A percentile compares a stretch with the other conserved stretches of the same genome.
Conservation (phyloP, 2,888 invertebrate genomes). For the Phlogophora meticulosa region DNA sequence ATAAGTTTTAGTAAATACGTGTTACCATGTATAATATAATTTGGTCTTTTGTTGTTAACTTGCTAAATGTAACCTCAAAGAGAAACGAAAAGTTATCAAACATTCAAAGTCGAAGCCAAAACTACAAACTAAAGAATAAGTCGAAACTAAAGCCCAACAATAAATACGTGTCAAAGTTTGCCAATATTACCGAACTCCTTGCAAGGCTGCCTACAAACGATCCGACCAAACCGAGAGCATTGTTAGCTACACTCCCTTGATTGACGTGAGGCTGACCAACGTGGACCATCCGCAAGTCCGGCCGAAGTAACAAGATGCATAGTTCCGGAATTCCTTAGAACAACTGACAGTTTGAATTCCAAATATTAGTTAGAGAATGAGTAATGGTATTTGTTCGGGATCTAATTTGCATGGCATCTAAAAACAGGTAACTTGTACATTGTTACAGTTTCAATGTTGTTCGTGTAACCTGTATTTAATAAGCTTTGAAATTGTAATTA, state of each 20-base stretch:
- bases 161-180: constrained; percentile 63
- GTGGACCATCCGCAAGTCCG: constrained; percentile 76
- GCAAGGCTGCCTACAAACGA: constrained; percentile 55
- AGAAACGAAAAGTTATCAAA: constrained; percentile 34
- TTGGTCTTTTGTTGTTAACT: background rate
- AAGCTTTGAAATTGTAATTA: background rate
- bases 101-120: constrained; percentile 28
- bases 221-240: constrained; percentile 67
- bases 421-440: constrained; percentile 55
- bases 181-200: constrained; percentile 56
- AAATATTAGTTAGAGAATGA: constrained; percentile 80
- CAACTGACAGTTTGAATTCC: constrained; percentile 78
- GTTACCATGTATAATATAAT: constrained; percentile 1
- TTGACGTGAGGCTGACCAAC: constrained; percentile 86
- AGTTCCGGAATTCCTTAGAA: constrained; percentile 72
- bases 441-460: constrained; percentile 22
- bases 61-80: constrained; percentile 19
- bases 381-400: constrained; percentile 76
- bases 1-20: constrained; percentile 1
- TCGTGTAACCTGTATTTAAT: constrained; percentile 30
- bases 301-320: constrained; percentile 75
- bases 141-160: constrained; percentile 47
- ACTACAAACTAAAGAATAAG: constrained; percentile 49
- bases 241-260: constrained; percentile 82
- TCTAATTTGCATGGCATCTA: constrained; percentile 64